phyloP scores from a whole-genome alignment of 2,888 invertebrate species.

The Tachystola acroxantha region DNA sequence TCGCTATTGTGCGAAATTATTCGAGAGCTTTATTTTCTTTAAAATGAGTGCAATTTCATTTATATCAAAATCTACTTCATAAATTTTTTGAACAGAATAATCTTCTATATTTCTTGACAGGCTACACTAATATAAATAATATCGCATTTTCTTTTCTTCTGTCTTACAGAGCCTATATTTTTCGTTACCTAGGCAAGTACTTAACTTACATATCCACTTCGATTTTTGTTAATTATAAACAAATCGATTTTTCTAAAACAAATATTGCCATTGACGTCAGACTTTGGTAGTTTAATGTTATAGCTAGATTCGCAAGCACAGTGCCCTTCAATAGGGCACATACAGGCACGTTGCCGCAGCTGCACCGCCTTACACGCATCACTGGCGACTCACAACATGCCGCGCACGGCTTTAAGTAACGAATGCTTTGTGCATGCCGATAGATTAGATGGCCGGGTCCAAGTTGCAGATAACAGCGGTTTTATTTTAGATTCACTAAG shows the following conservation, averaged over 20 bases:
- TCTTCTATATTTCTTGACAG: background rate
- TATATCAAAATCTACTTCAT: no score
- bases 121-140: background rate
- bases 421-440: conserved; percentile 72
- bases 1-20: conserved; percentile 36
- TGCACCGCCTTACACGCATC: conserved; percentile 69
- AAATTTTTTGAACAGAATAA: no score
- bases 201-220: no score
- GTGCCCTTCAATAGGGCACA: conserved; percentile 2
- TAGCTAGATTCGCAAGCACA: conserved; percentile 1
- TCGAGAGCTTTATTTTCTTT: background rate
- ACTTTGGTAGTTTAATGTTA: no score
- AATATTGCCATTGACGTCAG: no score
- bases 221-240: no score
- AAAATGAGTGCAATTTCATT: no score
- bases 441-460: conserved; percentile 36
- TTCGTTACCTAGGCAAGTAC: no score
- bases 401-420: conserved; percentile 51
- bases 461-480: background rate
- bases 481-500: no score
- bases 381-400: conserved; percentile 61
- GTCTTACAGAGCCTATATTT: no score
- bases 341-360: conserved; percentile 40
- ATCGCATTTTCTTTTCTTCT: background rate
- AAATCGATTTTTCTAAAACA: no score